Base-by-base conservation (phyloP, 2,888 invertebrate species). In the Scaptomyza flava region DNA sequence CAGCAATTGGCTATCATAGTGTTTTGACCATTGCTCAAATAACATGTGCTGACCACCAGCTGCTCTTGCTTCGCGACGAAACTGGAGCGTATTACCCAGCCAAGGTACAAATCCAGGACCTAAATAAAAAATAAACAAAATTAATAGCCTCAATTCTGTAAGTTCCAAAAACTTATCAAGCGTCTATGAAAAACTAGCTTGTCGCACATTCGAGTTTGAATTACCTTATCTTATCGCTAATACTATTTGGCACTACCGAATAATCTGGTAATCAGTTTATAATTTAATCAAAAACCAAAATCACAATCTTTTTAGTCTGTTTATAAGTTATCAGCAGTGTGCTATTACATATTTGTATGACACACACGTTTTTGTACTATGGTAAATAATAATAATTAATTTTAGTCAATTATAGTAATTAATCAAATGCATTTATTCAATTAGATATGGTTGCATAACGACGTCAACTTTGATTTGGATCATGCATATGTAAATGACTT, bases 21-120 rank as follows among this genome's bases (percentile, higher is more conserved):
- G 63, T 65, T 92, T 86, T 0, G 93, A 87, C 82, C 94, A 91
- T 56, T 93, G 89, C 30, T 89, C 88, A 5, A 94, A 91, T 0
- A 93, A 93, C 43, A 92, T 84, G 73, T 94, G 93, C 79, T 93
- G 93, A 0, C 93, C 93, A 1, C 93, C 93, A 17, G 91, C 82
- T 31, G 89, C 77, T 6, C 76, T 77, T 5, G 92, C 87, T 41
- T 90, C 89, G 47, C 83, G 86, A 7, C 90, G 89, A 30, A 92
- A 72, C 56, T 91, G 88, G 23, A 89, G 59, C 0, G 91, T 88
- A 57, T 92, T 92, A 3, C 92, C 92, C 43, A 92, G 30, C 86
- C 90, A 91, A 23, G 92, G 92, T 9, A 89, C 27, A 70, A 91
- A 91, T 3, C 72, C 52, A 0, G 92, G 92, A 33, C 92, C 92